phyloP scores from a whole-genome alignment of 1,140 invertebrate genomes.

The Brachionus manjavacas region DNA sequence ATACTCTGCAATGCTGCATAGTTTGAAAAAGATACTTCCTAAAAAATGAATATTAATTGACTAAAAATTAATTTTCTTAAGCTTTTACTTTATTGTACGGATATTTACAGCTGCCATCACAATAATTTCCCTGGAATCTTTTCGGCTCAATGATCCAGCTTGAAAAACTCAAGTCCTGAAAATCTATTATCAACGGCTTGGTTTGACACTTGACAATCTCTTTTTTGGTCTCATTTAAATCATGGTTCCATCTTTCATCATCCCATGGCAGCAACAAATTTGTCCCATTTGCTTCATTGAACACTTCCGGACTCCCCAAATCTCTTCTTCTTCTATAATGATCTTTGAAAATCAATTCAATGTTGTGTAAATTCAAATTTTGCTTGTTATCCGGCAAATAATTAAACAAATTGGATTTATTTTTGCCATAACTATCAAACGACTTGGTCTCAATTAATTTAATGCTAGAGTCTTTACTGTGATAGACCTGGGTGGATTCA shows the following conservation, averaged over 20 bases:
- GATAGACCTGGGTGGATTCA: background rate
- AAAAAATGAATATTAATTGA: background rate
- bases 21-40: background rate
- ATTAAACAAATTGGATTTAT: background rate
- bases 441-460: conserved; percentile 12
- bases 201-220: background rate
- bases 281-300: background rate
- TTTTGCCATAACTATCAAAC: background rate
- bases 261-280: background rate
- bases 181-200: conserved; percentile 1
- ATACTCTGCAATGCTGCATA: conserved; percentile 35
- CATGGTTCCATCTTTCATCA: background rate
- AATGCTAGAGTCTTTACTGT: background rate
- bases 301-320: background rate
- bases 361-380: background rate
- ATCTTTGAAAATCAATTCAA: conserved; percentile 9
- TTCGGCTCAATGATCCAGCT: conserved; percentile 38
- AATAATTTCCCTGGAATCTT: conserved; percentile 25
- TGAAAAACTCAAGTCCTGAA: conserved; percentile 35
- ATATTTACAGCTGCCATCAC: conserved; percentile 30
- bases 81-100: background rate
- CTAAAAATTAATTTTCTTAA: background rate
- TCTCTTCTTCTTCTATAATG: background rate
- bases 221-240: background rate
- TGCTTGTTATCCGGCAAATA: background rate